Evolutionary conservation across 1,140 invertebrate genomes (phyloP).

Genomic region (Linepithema humile): DNA sequence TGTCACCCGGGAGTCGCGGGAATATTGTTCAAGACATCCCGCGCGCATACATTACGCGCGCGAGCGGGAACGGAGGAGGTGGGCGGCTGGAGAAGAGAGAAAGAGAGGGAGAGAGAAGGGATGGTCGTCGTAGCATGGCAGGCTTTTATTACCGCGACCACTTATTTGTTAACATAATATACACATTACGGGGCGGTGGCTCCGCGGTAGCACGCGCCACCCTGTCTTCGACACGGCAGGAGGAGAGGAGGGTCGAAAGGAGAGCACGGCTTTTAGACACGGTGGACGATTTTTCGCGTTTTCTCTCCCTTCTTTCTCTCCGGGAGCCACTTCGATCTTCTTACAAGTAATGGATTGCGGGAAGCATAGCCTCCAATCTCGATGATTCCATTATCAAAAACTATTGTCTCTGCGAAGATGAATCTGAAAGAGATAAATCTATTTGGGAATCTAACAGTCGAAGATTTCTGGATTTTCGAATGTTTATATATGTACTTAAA

Average conservation of each 20-base stretch:
- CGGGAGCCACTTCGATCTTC: conserved; percentile 7
- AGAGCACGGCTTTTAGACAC: conserved; percentile 76
- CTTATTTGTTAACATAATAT: conserved; percentile 84
- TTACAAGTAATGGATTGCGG: conserved; percentile 22
- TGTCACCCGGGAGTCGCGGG: conserved; percentile 75
- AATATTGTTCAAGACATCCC: conserved; percentile 81
- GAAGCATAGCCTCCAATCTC: conserved; percentile 21
- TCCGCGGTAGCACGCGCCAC: conserved; percentile 64
- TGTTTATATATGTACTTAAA: not conserved
- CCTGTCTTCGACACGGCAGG: conserved; percentile 18
- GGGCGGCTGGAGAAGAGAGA: too few relatives aligned
- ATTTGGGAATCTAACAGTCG: not conserved
- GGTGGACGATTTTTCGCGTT: conserved; percentile 75
- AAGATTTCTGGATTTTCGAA: not conserved
- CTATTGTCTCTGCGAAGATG: not conserved
- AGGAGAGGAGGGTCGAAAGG: not conserved
- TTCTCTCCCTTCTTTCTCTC: not conserved
- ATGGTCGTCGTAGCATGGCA: conserved; percentile 42
- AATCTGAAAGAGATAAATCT: not conserved
- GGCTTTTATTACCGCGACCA: conserved; percentile 81
- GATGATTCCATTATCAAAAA: not conserved
- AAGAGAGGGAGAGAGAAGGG: conserved; percentile 12
- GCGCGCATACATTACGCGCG: conserved; percentile 79
- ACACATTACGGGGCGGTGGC: conserved; percentile 77
- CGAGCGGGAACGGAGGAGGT: too few relatives aligned